These are phyloP conservation scores for Rhadina sibilatrix DNA, from an alignment of 2,113 vertebrate genomes.

Conservation along the genomic window DNA sequence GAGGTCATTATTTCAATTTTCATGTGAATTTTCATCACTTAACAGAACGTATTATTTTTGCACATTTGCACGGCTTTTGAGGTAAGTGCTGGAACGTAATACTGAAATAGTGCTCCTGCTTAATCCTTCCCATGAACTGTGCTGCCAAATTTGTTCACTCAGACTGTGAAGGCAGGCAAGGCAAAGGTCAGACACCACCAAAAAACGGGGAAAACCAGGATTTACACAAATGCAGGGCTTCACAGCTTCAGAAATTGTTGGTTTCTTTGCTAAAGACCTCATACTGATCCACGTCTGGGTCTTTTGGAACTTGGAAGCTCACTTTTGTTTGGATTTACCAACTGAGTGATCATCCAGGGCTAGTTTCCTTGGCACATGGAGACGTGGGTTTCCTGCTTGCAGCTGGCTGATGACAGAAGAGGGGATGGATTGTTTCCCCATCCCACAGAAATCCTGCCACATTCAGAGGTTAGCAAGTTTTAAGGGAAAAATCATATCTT, in stretches of 20 bases:
- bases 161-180: not conserved
- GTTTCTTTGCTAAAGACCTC: not conserved
- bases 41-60: constrained; percentile 21
- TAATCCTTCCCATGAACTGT: not conserved
- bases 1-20: constrained; percentile 50
- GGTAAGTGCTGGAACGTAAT: constrained; percentile 30
- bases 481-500: not conserved
- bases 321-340: not conserved
- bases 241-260: not conserved
- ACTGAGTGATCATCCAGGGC: not conserved
- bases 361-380: not conserved
- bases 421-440: accelerated
- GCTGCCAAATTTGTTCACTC: not conserved
- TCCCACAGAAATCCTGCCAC: not conserved
- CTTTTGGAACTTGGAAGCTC: not conserved
- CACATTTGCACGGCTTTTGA: constrained; percentile 22
- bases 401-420: not conserved
- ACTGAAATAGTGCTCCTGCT: constrained; percentile 7
- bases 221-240: not conserved
- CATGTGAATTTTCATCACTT: constrained; percentile 55
- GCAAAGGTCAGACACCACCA: not conserved
- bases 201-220: not conserved
- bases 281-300: not conserved
- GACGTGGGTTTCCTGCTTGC: not conserved
- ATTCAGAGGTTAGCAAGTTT: not conserved